These are phyloP conservation scores for Saguinus imperator DNA, from an alignment of 2,113 vertebrate genomes.

Conservation along the genomic window DNA sequence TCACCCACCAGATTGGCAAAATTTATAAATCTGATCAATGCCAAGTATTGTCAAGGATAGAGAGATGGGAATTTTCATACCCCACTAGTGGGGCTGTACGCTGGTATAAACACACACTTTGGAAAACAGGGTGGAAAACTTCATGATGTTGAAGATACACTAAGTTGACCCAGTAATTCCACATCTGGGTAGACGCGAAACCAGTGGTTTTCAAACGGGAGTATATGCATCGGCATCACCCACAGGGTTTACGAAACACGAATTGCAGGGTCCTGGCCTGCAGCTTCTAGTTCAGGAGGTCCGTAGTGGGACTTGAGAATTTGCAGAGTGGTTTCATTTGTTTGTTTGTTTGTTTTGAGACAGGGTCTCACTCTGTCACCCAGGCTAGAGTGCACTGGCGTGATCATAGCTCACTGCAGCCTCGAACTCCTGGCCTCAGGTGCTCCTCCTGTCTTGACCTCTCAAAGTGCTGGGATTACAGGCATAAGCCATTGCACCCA, in stretches of 20 bases:
- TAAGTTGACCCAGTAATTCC: neutral
- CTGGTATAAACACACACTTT: fast-evolving
- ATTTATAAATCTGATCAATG: neutral
- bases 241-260: neutral
- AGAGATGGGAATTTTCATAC: neutral
- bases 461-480: no score
- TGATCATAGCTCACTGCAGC: no score
- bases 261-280: neutral
- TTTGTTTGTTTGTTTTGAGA: no score
- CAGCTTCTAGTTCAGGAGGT: neutral
- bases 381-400: no score
- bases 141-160: neutral
- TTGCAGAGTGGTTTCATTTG: no score
- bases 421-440: no score
- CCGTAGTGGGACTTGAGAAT: neutral
- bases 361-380: no score
- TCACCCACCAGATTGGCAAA: neutral
- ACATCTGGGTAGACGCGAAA: neutral
- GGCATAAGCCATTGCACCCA: no score
- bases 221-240: neutral
- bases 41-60: neutral
- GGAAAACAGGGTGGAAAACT: neutral
- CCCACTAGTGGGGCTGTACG: neutral
- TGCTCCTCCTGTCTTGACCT: no score
- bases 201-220: neutral